These are phyloP conservation scores for Perccottus glenii DNA, from an alignment of 2,113 vertebrate genomes.

Conservation along the genomic window DNA sequence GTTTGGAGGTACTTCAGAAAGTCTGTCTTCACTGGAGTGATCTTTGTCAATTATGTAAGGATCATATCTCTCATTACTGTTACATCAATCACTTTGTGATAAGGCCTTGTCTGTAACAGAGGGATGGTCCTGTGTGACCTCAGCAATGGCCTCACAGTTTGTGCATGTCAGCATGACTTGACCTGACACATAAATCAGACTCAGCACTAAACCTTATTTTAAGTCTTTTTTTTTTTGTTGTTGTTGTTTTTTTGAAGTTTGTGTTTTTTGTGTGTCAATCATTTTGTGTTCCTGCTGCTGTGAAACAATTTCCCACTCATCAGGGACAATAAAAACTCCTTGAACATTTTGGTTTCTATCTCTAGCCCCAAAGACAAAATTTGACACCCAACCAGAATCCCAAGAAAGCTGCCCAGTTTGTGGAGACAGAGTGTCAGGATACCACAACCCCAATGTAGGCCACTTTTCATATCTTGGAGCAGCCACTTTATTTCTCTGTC, in stretches of 20 bases:
- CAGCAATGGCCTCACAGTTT: too few species aligned
- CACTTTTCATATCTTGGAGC: background rate
- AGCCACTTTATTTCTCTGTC: background rate
- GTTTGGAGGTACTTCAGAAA: background rate
- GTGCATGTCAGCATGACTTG: too few species aligned
- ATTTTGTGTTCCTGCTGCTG: too few species aligned
- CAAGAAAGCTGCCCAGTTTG: constrained; percentile 77
- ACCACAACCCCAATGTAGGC: constrained; percentile 58
- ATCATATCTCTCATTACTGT: constrained; percentile 39
- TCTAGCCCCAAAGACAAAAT: constrained; percentile 67
- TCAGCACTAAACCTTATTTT: too few species aligned
- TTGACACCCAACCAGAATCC: constrained; percentile 26
- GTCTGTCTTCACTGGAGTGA: background rate
- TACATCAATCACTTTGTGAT: constrained; percentile 56
- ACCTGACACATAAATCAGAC: too few species aligned
- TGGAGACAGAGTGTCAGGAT: constrained; percentile 82
- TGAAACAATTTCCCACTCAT: too few species aligned
- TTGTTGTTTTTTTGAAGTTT: too few species aligned
- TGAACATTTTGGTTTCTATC: background rate
- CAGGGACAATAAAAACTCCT: too few species aligned
- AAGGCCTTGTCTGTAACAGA: constrained; percentile 50
- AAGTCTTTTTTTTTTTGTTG: too few species aligned
- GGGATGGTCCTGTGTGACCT: background rate
- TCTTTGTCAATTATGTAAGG: constrained; percentile 60
- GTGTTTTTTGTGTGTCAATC: too few species aligned